Evolutionary conservation across 2,113 vertebrate genomes (phyloP).

Genomic region (Corythoichthys haematopterus): DNA sequence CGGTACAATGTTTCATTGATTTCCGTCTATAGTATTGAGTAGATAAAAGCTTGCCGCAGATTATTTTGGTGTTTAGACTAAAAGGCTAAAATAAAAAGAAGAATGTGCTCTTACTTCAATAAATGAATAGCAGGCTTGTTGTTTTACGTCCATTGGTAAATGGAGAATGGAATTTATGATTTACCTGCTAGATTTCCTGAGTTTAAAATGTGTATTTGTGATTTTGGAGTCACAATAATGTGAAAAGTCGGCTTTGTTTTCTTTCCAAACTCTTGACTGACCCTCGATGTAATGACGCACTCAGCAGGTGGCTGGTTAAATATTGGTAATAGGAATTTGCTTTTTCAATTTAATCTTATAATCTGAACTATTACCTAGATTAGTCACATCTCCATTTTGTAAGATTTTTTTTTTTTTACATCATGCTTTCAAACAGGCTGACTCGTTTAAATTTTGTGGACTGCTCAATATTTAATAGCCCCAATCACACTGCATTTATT

Average conservation of each 20-base stretch:
- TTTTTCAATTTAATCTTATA: neutral
- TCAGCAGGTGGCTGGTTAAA: constrained; percentile 10
- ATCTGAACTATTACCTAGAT: neutral
- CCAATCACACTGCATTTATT: neutral
- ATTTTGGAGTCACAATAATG: neutral
- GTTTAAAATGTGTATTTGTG: constrained; percentile 19
- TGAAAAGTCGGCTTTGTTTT: neutral
- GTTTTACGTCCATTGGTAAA: constrained; percentile 38
- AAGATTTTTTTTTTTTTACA: neutral
- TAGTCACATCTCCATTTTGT: neutral
- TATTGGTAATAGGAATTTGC: neutral
- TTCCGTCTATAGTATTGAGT: constrained; percentile 34
- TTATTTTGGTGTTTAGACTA: constrained; percentile 16
- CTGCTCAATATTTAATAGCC: neutral
- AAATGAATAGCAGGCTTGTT: constrained; percentile 53
- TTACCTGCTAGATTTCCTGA: constrained; percentile 9
- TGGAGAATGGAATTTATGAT: constrained; percentile 45
- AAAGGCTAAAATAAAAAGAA: neutral
- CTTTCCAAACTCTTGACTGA: constrained; percentile 11
- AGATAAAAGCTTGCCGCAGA: constrained; percentile 19
- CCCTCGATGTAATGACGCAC: constrained; percentile 17
- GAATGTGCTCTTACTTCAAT: constrained; percentile 28
- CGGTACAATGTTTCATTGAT: constrained; percentile 27
- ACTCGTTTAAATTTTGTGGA: constrained; percentile 5
- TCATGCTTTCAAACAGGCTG: neutral